phyloP scores from a whole-genome alignment of 2,888 invertebrate genomes.

The Sphaerolaimus hirsutus region DNA sequence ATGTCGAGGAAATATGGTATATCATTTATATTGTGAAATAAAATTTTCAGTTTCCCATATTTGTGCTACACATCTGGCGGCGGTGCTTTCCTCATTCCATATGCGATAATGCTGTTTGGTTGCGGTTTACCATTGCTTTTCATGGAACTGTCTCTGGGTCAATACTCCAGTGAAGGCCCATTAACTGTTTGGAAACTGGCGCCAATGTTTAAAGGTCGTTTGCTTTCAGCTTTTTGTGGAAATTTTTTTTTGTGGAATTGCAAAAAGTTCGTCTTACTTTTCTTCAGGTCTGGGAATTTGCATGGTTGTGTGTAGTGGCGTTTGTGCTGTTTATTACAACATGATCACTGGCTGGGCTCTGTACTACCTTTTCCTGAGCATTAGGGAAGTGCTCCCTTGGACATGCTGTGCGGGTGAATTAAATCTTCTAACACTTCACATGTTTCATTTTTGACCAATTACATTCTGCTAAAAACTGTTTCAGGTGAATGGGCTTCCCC shows the following conservation, averaged over 20 bases:
- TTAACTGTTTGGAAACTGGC: constrained; percentile 27
- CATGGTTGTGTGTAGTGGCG: constrained; percentile 31
- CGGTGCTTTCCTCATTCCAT: constrained; percentile 28
- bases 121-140: constrained; percentile 27
- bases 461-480: too few relatives aligned
- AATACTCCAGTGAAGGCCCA: constrained; percentile 26
- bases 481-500: constrained; percentile 26
- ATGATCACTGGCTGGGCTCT: constrained; percentile 33
- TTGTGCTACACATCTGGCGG: constrained; percentile 24
- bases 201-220: too few relatives aligned
- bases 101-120: constrained; percentile 24
- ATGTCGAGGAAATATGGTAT: too few relatives aligned
- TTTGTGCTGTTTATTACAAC: constrained; percentile 32
- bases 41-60: too few relatives aligned
- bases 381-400: constrained; percentile 29
- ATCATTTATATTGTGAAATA: too few relatives aligned
- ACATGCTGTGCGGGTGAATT: constrained; percentile 26
- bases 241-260: too few relatives aligned
- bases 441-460: too few relatives aligned
- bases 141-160: constrained; percentile 26
- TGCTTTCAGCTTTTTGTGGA: too few relatives aligned
- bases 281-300: constrained; percentile 30
- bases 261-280: too few relatives aligned
- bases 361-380: constrained; percentile 30
- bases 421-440: too few relatives aligned